Evolutionary conservation across 2,797 vertebrate species (phyloP), one percentile per base, ranked within the genome.

Genomic region (Psittacula echo): DNA sequence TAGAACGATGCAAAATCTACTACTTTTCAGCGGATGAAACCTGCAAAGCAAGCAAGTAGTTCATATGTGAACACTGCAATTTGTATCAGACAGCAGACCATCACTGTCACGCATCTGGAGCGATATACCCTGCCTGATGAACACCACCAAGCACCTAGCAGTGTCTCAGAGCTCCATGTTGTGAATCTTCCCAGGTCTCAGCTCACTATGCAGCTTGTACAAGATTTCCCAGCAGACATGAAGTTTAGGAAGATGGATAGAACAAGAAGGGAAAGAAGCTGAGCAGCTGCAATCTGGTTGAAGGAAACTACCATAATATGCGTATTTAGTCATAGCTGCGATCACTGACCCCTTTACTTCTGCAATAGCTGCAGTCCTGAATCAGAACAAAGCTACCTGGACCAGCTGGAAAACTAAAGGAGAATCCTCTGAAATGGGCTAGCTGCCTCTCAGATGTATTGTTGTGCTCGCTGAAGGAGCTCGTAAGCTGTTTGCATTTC

Each of bases 401-500:
- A 87, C 70, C 13, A 15, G 79, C 80, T n/a, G 74, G 48, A 42
- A 89, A 84, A 61, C 29, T 39, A 50, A 47, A 42, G 37, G 8
- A 84, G 91, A 83, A 48, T 23, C 50, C n/a, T 86, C 68, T 85
- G 87, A 72, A 68, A 90, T 9, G 30, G 32, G 10, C 67, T 50
- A 45, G 60, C 21, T 21, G 54, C 70, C 85, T 86, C 64, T 94
- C 92, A 62, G 74, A 77, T 44, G 62, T 47, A 37, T 88, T 44
- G 30, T 81, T 88, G 73, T 90, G 62, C 77, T 90, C n/a, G 67
- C 92, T 78, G 83, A 92, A 92, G 78, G 29, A 78, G 65, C 79
- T 90, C 82, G 83, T 24, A 50, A 90, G 85, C 64, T 20, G 15
- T 39, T 96, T 87, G 51, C 45, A 20, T 94, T 97, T 91, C 85